Conservation (phyloP, 2,113 vertebrate genomes). For the Xiphophorus maculatus region DNA sequence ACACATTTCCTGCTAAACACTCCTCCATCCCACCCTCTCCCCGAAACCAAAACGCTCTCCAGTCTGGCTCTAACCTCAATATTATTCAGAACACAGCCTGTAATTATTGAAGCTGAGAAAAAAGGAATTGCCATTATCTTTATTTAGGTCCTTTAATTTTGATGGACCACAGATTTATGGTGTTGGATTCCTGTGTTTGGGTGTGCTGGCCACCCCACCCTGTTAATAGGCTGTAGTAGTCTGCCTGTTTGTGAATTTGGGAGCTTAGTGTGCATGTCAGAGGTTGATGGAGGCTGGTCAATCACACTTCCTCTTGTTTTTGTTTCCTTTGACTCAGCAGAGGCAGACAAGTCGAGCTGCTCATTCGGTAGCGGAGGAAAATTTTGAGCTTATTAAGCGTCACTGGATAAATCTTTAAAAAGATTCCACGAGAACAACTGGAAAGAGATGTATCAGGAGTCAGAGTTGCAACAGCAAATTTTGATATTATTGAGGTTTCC, state of each 20-base stretch:
- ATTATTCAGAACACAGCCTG: conserved; percentile 74
- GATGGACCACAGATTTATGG: conserved; percentile 74
- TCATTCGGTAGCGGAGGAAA: not conserved
- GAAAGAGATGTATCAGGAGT: not conserved
- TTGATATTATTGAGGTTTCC: not conserved
- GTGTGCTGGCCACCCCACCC: conserved; percentile 64
- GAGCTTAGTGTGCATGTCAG: conserved; percentile 33
- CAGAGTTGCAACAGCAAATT: not conserved
- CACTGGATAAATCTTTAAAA: not conserved
- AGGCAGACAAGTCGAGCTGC: not conserved
- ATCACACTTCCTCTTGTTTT: conserved; percentile 41
- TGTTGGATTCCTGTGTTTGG: conserved; percentile 67
- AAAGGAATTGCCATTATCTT: conserved; percentile 75
- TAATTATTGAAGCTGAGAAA: conserved; percentile 73
- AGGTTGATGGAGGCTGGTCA: conserved; percentile 32
- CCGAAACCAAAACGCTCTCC: conserved; percentile 58
- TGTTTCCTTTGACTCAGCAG: conserved; percentile 17
- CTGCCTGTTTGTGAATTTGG: conserved; percentile 41
- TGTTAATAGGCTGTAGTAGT: conserved; percentile 60
- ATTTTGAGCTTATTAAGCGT: not conserved
- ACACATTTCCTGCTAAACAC: conserved; percentile 72
- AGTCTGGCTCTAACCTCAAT: conserved; percentile 67
- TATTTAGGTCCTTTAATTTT: conserved; percentile 76
- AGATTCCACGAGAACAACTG: too few relatives aligned
- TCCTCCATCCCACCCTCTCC: conserved; percentile 56